phyloP scores from a whole-genome alignment of 2,797 vertebrate species.

The Mionectes olivaceus region DNA sequence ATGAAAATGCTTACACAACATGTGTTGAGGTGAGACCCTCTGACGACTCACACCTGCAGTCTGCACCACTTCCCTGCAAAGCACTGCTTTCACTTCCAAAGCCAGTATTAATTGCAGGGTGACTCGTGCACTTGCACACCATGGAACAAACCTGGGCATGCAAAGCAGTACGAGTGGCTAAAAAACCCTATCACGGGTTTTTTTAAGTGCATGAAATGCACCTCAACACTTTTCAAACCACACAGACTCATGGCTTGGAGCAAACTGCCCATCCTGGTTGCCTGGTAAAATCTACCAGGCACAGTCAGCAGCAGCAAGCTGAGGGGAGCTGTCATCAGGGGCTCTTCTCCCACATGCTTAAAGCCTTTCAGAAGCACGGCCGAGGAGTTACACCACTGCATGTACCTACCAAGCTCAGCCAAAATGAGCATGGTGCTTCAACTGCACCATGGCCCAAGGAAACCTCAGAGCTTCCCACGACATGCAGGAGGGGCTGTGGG shows the following conservation, averaged over 20 bases:
- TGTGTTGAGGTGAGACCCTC: neutral
- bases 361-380: neutral
- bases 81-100: neutral
- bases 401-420: neutral
- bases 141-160: neutral
- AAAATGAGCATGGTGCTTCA: rapidly evolving
- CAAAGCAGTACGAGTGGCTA: rapidly evolving
- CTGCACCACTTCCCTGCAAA: neutral
- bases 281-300: neutral
- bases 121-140: rapidly evolving
- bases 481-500: neutral
- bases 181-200: neutral
- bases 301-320: neutral
- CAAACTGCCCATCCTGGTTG: neutral
- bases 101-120: neutral
- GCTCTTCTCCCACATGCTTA: neutral
- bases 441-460: rapidly evolving
- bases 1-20: neutral
- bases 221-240: rapidly evolving
- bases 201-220: neutral
- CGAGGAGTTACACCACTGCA: rapidly evolving
- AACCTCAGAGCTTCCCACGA: neutral
- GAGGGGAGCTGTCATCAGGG: neutral
- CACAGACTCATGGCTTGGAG: rapidly evolving
- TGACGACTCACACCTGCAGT: rapidly evolving